Conservation (phyloP, 2,113 vertebrate genomes). For the Calonectris borealis region DNA sequence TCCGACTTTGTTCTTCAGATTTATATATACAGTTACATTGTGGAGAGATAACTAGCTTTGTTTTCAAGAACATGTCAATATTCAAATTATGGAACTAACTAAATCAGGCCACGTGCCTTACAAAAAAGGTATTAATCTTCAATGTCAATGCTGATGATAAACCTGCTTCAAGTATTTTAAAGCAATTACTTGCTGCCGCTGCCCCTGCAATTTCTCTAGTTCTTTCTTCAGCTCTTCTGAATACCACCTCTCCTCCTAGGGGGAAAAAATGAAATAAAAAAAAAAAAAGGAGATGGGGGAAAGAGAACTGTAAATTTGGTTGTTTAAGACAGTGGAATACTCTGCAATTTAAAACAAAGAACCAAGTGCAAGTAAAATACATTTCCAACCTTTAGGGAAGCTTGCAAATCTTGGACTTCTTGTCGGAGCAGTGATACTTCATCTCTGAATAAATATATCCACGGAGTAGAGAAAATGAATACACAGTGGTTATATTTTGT, state of each 20-base stretch:
- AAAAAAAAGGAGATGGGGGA: not conserved
- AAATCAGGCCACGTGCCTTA: slow-evolving; percentile 70
- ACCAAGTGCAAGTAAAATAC: slow-evolving; percentile 35
- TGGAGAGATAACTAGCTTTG: not conserved
- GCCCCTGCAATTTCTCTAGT: slow-evolving; percentile 96
- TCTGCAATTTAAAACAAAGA: slow-evolving; percentile 50
- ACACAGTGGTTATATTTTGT: slow-evolving; percentile 4
- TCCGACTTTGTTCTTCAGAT: not conserved
- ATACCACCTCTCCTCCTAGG: slow-evolving; percentile 96
- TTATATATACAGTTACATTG: not conserved
- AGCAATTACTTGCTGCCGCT: slow-evolving; percentile 97
- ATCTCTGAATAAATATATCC: slow-evolving; percentile 78
- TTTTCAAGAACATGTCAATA: slow-evolving; percentile 37
- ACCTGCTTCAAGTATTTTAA: slow-evolving; percentile 81
- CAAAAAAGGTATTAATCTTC: slow-evolving; percentile 68
- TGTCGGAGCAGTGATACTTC: slow-evolving; percentile 89
- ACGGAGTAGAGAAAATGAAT: slow-evolving; percentile 47
- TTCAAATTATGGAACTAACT: slow-evolving; percentile 65
- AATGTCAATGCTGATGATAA: slow-evolving; percentile 69
- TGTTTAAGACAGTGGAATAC: not conserved
- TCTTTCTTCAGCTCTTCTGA: slow-evolving; percentile 98
- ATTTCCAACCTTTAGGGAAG: slow-evolving; percentile 89
- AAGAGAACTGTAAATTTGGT: not conserved
- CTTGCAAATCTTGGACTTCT: slow-evolving; percentile 94
- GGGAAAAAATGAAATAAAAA: not conserved